Evolutionary conservation across 2,113 vertebrate species (phyloP), one percentile per base, ranked within the genome.

Genomic region (Oenanthe oenanthe): DNA sequence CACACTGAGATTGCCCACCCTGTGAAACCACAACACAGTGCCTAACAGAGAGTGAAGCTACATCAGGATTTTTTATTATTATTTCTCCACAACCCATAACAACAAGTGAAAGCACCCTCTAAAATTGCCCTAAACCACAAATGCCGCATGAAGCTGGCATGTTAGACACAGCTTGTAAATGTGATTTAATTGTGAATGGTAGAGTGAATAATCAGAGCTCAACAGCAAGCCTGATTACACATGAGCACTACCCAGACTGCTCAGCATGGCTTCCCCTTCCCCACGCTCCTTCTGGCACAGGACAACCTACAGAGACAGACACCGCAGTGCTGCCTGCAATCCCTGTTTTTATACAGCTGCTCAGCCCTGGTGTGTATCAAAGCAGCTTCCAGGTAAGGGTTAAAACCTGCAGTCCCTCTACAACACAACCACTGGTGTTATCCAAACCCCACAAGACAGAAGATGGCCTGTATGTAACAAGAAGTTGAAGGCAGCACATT

Each of bases 121-220:
- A 77, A 83, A 93, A 94, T 28, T 88, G 95, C 95, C 95, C 88
- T 84, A 75, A 96, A 96, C 79, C 88, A 91, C 63, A 95, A 95
- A 88, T 57, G 88, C 72, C 32, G 12, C 81, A 90, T 5, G 36
- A 92, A 93, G 53, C 61, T 91, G 89, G 92, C 94, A 93, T 78
- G 90, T 51, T 84, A 92, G 68, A 88, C 75, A 51, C 61, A 88
- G 92, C 88, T 68, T 88, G 72, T 95, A 94, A 88, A 96, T 95
- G 53, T 95, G 92, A 96, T 93, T 94, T 95, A 92, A 96, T 97
- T 96, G 94, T 96, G 95, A 96, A 96, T 91, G 93, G 95, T 88
- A 95, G 68, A 94, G 92, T 95, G 96, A 94, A 95, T 86, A 96
- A 95, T 95, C 88, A 96, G 96, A 96, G 68, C 79, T 93, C 82